Evolutionary conservation across 2,888 invertebrate genomes (phyloP), one percentile per base, ranked within the genome.

Genomic region (Drosophila incognita): DNA sequence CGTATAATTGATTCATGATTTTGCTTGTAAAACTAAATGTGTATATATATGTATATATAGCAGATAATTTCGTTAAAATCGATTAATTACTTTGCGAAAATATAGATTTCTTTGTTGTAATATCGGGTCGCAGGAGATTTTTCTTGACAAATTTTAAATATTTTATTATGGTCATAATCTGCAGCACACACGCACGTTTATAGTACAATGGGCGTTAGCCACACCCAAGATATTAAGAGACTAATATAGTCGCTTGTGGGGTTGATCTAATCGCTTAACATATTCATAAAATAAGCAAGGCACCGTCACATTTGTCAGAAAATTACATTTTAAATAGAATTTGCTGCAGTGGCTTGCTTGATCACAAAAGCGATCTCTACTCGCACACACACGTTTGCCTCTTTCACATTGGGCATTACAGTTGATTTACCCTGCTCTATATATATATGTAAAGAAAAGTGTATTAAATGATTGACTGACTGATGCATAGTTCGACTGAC

Each of bases 261-360:
- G 62, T 52, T 57, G 67, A 64, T 68, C 64, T 58, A 80, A 80
- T 46, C 62, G 77, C 38, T 75, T 70, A 52, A 33, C 62, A 69
- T 66, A 66, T 69, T 77, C 69, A 74, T 66, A 74, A 58, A 60
- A 33, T 58, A 42, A 42, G 40, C 60, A 60, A 27, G 11, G 63
- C 76, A 63, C 42, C 69, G 35, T 69, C 67, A 66, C 69, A 69
- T 65, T 52, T 56, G 66, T 69, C 54, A 48, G 64, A 69, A 62
- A 36, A 56, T 15, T 42, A 52, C 49, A 77, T 74, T 77, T 82
- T 71, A 78, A 82, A 76, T 79, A 74, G 69, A 70, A 35, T 63
- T 62, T n/a, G 56, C 52, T 78, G 67, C 71, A 78, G 76, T 80
- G 61, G 78, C 61, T 74, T 79, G 82, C 79, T 82, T 76, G 79